Evolutionary conservation across 2,113 vertebrate species (phyloP).

Genomic region (Pluvianellus socialis): DNA sequence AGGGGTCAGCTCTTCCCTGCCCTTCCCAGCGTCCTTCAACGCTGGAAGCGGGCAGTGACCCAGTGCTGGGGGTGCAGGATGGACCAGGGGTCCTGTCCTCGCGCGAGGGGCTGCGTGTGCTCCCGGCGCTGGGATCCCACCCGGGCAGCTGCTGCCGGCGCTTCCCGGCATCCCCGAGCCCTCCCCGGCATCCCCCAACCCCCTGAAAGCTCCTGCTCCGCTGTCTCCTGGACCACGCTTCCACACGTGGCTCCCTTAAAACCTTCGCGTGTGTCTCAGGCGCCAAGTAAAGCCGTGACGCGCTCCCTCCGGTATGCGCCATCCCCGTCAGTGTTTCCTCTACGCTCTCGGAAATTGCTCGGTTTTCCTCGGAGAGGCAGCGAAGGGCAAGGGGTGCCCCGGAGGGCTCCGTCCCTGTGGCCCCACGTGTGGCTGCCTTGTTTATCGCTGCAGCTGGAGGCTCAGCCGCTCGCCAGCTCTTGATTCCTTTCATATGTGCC

Average conservation of each 20-base stretch:
- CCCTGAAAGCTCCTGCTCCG: not conserved
- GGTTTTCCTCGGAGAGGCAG: not conserved
- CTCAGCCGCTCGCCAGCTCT: not conserved
- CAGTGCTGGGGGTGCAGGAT: not conserved
- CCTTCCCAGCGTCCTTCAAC: not conserved
- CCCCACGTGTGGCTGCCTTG: not conserved
- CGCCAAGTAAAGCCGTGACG: constrained; percentile 43
- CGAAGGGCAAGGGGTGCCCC: not conserved
- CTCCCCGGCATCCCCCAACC: not conserved
- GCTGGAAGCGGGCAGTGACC: not conserved
- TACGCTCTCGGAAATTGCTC: not conserved
- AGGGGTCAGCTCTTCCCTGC: too few relatives aligned
- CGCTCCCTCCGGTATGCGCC: constrained; percentile 3
- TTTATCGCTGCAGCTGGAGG: constrained; percentile 31
- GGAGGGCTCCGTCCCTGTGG: not conserved
- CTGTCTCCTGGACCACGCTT: not conserved
- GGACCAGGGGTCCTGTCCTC: not conserved
- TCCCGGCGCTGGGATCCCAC: accelerated
- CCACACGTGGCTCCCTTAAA: constrained; percentile 23
- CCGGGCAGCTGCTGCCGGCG: not conserved
- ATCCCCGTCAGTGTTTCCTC: constrained; percentile 35
- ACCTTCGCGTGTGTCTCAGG: not conserved
- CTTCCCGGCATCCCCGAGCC: not conserved
- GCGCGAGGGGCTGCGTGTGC: accelerated
- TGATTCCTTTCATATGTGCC: not conserved